Percentiles rank a stretch among this genome's conserved stretches.
Evolutionary conservation across 1,140 invertebrate genomes (phyloP).

Genomic region (Theocolax elegans): DNA sequence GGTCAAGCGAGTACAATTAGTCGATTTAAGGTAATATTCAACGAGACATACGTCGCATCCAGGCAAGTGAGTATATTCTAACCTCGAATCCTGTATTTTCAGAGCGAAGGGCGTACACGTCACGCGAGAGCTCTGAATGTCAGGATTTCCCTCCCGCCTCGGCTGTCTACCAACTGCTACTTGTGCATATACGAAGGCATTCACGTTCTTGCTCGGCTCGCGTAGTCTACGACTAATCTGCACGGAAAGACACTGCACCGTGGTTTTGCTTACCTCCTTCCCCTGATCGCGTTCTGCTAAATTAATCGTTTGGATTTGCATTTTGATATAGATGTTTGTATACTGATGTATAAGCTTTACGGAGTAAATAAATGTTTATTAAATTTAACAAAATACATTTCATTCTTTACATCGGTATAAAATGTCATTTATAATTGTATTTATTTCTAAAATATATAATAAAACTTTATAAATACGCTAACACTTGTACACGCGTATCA

Average conservation of each 20-base stretch:
- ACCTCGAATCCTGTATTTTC: neutral
- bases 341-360: too few relatives aligned
- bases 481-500: too few relatives aligned
- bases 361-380: too few relatives aligned
- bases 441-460: too few relatives aligned
- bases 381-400: too few relatives aligned
- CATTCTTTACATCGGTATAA: too few relatives aligned
- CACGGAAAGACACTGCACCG: slow-evolving; percentile 12
- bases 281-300: neutral
- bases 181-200: neutral
- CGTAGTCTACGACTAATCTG: neutral
- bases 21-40: neutral
- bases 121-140: slow-evolving; percentile 17
- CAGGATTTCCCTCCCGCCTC: slow-evolving; percentile 19
- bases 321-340: neutral
- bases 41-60: neutral
- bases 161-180: neutral
- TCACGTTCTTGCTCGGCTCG: slow-evolving; percentile 1
- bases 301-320: slow-evolving; percentile 25
- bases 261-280: slow-evolving; percentile 11
- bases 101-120: neutral
- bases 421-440: too few relatives aligned
- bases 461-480: too few relatives aligned
- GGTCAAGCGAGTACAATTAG: neutral
- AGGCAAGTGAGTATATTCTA: neutral